phyloP scores from a whole-genome alignment of 2,888 invertebrate genomes.

The Latrodectus hesperus region DNA sequence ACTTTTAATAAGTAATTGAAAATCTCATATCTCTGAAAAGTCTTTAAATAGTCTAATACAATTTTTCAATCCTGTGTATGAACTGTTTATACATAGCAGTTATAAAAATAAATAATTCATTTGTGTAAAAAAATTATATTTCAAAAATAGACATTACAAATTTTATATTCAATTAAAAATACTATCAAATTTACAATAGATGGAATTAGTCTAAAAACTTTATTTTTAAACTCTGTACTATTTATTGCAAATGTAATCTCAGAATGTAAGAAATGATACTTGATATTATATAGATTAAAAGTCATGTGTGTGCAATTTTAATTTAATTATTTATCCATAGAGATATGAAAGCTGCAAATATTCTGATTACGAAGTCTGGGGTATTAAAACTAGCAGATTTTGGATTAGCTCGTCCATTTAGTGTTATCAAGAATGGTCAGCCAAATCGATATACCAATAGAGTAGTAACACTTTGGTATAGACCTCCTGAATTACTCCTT shows the following conservation, averaged over 20 bases:
- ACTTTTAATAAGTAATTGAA: too few species aligned
- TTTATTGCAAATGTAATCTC: too few species aligned
- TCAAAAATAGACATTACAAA: too few species aligned
- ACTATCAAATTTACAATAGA: not conserved
- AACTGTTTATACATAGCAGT: too few species aligned
- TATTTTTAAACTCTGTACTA: too few species aligned
- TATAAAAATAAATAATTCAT: too few species aligned
- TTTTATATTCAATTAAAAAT: not conserved
- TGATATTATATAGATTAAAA: not conserved
- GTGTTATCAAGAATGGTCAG: slow-evolving; percentile 88
- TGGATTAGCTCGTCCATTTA: slow-evolving; percentile 95
- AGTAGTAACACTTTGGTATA: slow-evolving; percentile 81
- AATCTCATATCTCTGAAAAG: too few species aligned
- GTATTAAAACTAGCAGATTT: slow-evolving; percentile 97
- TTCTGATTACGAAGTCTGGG: slow-evolving; percentile 95
- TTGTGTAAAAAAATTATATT: too few species aligned
- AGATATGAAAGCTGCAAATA: slow-evolving; percentile 99
- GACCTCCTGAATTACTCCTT: slow-evolving; percentile 86
- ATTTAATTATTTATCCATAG: slow-evolving; percentile 75
- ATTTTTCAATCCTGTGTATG: too few species aligned
- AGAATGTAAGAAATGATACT: too few species aligned
- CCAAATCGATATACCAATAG: slow-evolving; percentile 95
- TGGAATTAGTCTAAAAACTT: too few species aligned
- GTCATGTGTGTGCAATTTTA: not conserved
- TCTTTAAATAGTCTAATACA: too few species aligned